A percentile compares a stretch with the other conserved stretches of the same genome.
phyloP scores from a whole-genome alignment of 1,140 invertebrate genomes.

The Drosophila athabasca region DNA sequence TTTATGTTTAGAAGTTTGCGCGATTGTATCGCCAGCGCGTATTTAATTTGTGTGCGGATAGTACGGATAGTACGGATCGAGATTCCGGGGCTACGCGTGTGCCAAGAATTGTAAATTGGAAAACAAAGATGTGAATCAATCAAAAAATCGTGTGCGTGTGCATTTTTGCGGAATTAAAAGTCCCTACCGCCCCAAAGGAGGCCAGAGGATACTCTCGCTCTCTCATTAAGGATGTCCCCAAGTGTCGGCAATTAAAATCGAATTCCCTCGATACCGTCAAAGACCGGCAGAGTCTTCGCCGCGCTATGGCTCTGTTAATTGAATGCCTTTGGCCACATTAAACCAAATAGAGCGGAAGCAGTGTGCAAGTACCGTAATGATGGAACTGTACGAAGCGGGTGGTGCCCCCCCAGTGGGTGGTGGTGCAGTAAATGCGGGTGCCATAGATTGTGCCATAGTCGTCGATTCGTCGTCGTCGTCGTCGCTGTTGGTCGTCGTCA shows the following conservation, averaged over 20 bases:
- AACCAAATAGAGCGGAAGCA: slow-evolving; percentile 59
- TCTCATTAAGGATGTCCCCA: slow-evolving; percentile 48
- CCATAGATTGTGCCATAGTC: slow-evolving; percentile 10
- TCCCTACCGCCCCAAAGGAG: slow-evolving; percentile 3
- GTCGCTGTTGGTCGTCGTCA: slow-evolving; percentile 21
- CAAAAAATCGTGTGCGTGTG: background rate
- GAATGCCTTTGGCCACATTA: slow-evolving; percentile 38
- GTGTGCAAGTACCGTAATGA: slow-evolving; percentile 10
- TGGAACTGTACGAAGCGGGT: slow-evolving; percentile 34
- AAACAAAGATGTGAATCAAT: slow-evolving; percentile 23
- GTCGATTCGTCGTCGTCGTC: slow-evolving; percentile 5
- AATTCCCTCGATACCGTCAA: slow-evolving; percentile 17
- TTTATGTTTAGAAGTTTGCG: slow-evolving; percentile 73
- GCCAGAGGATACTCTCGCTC: background rate
- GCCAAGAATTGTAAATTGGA: slow-evolving; percentile 3
- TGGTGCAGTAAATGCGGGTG: background rate
- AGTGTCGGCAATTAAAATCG: slow-evolving; percentile 55
- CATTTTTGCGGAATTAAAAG: slow-evolving; percentile 20
- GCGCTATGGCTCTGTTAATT: slow-evolving; percentile 35
- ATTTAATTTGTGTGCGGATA: slow-evolving; percentile 5
- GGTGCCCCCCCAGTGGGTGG: background rate
- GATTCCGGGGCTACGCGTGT: slow-evolving; percentile 2
- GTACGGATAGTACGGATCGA: background rate
- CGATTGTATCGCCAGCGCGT: slow-evolving; percentile 15
- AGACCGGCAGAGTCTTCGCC: background rate